Base-by-base conservation (phyloP, 2,888 invertebrate genomes). In the Dione juno region DNA sequence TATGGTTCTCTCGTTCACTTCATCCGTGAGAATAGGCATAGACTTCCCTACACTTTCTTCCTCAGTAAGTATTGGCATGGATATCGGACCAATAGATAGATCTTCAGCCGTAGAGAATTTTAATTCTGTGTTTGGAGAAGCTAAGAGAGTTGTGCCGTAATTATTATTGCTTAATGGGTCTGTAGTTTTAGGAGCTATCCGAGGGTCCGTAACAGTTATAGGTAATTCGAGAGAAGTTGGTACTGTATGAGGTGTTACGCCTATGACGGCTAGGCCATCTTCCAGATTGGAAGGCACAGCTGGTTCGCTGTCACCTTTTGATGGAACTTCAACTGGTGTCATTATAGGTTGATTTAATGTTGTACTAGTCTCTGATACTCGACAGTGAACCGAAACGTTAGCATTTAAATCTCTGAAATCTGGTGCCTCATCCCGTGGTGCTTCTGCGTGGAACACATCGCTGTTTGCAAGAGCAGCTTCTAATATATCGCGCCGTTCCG, bases 261-360 rank as follows among this genome's bases (percentile, higher is more conserved):
- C 95, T 70, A 95, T 94, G 1, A 94, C 94, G 1, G 94, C 94
- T 16, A 95, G 86, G 54, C 94, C 94, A 69, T 92, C 94, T 58
- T 94, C 94, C 71, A 95, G 80, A 78, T 83, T 87, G 7, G 87
- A 77, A n/a, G 87, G 82, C 65, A 87, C 77, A 1, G 86, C 74
- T 21, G 87, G 87, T 76, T 86, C 88, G 21, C 78, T 78, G 70
- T 84, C 86, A n/a, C 76, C 86, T 74, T 89, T 95, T 48, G 94
- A 93, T 7, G 96, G 96, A 35, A 96, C 94, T 85, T 97, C 97
- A 37, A 96, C 87, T 0, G 97, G 96, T 1, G 97, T 96, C 97
- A 97, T 97, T 66, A 97, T 97, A 0, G 97, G 96, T 84, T 96
- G 96, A 81, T 96, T 94, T 16, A 97, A 90, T 13, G 95, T 94